phyloP scores from a whole-genome alignment of 1,140 invertebrate species.

The Lethocerus indicus region DNA sequence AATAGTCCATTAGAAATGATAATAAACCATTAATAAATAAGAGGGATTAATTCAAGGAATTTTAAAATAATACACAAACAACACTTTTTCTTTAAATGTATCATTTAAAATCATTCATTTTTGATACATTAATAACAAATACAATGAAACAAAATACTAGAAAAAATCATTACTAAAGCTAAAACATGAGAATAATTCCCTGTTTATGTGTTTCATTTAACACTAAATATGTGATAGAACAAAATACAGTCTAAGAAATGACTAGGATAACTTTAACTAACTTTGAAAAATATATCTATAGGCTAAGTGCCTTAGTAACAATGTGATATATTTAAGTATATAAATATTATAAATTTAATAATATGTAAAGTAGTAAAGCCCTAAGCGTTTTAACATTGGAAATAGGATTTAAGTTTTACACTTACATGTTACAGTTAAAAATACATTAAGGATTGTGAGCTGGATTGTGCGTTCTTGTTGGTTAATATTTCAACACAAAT shows the following conservation, averaged over 20 bases:
- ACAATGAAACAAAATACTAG: no score
- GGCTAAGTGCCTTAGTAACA: constrained; percentile 13
- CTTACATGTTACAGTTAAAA: no score
- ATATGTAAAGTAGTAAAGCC: constrained; percentile 4
- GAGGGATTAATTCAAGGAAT: no score
- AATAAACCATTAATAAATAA: no score
- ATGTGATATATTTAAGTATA: constrained; percentile 7
- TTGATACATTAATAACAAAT: no score
- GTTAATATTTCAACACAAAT: no score
- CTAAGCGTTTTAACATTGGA: constrained; percentile 8
- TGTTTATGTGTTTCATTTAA: not conserved
- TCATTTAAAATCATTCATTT: no score
- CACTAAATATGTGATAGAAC: constrained; percentile 1
- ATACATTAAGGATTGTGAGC: not conserved
- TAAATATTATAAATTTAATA: not conserved
- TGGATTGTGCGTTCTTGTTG: no score
- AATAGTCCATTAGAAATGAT: no score
- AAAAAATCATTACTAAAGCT: no score
- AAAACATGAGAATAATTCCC: not conserved
- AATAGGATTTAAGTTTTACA: not conserved
- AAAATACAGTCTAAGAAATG: constrained; percentile 10
- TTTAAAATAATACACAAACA: no score
- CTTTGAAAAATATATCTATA: constrained; percentile 14
- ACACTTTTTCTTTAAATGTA: no score
- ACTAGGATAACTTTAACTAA: constrained; percentile 14